A percentile compares a stretch with the other conserved stretches of the same genome.
These are phyloP conservation scores for Clarias pachynema DNA, from an alignment of 2,797 vertebrate species.

Conservation along the genomic window DNA sequence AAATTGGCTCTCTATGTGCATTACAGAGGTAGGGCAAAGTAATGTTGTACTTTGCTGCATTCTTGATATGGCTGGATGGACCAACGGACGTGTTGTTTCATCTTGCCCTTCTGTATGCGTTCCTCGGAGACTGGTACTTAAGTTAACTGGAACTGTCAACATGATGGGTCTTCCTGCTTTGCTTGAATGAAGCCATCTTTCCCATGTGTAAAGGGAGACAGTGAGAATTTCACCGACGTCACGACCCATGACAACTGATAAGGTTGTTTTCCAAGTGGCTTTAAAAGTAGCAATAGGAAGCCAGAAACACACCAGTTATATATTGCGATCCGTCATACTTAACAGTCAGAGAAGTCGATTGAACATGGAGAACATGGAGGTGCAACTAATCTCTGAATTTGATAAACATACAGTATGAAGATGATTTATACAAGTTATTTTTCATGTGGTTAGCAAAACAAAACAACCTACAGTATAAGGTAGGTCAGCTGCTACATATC, in stretches of 20 bases:
- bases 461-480: background rate
- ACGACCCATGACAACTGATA: constrained; percentile 8
- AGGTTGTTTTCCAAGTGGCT: background rate
- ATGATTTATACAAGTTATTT: too few relatives aligned
- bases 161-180: constrained; percentile 21
- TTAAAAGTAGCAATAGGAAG: background rate
- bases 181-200: constrained; percentile 20
- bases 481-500: background rate
- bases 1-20: constrained; percentile 34
- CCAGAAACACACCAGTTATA: background rate
- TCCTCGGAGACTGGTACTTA: background rate
- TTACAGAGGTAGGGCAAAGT: constrained; percentile 4
- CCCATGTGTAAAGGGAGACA: background rate
- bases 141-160: constrained; percentile 25
- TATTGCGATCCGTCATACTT: background rate
- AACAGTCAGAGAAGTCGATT: background rate
- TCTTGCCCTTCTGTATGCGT: constrained; percentile 20
- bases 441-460: too few relatives aligned
- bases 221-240: background rate
- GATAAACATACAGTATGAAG: too few relatives aligned
- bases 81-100: constrained; percentile 35
- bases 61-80: constrained; percentile 30
- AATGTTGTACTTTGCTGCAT: constrained; percentile 12
- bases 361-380: background rate
- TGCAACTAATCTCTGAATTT: background rate